Evolutionary conservation across 1,140 invertebrate species (phyloP).

Genomic region (Drosophila pandora): DNA sequence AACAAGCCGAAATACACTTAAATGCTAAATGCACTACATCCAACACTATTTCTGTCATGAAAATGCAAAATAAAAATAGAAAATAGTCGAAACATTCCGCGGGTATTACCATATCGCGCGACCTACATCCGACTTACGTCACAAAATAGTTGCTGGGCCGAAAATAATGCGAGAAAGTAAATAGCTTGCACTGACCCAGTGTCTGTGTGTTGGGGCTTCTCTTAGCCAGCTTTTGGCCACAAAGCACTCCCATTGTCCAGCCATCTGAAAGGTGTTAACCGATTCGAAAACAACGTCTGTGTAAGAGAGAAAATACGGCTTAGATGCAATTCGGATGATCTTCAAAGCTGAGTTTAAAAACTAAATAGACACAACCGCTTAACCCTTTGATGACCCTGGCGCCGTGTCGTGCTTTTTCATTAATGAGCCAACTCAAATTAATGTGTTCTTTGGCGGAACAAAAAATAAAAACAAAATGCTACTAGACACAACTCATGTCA

Average conservation of each 20-base stretch:
- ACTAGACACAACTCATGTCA: background rate
- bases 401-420: slow-evolving; percentile 46
- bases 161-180: slow-evolving; percentile 54
- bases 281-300: slow-evolving; percentile 15
- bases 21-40: background rate
- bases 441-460: slow-evolving; percentile 72
- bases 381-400: slow-evolving; percentile 17
- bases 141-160: slow-evolving; percentile 8
- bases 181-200: slow-evolving; percentile 48
- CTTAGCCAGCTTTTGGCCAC: slow-evolving; percentile 22
- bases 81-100: slow-evolving; percentile 5
- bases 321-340: slow-evolving; percentile 34
- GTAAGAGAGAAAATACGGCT: slow-evolving; percentile 5
- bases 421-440: slow-evolving; percentile 70
- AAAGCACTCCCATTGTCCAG: slow-evolving; percentile 58
- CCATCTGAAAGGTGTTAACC: slow-evolving; percentile 33
- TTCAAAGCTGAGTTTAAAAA: slow-evolving; percentile 10
- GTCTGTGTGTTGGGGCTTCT: slow-evolving; percentile 37
- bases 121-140: slow-evolving; percentile 46
- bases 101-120: slow-evolving; percentile 22
- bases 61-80: slow-evolving; percentile 1
- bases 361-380: slow-evolving; percentile 1
- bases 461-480: slow-evolving; percentile 25
- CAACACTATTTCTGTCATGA: background rate
- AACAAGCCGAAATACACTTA: too few species aligned